Conservation (phyloP, 2,113 vertebrate genomes). For the Aegithalos caudatus region DNA sequence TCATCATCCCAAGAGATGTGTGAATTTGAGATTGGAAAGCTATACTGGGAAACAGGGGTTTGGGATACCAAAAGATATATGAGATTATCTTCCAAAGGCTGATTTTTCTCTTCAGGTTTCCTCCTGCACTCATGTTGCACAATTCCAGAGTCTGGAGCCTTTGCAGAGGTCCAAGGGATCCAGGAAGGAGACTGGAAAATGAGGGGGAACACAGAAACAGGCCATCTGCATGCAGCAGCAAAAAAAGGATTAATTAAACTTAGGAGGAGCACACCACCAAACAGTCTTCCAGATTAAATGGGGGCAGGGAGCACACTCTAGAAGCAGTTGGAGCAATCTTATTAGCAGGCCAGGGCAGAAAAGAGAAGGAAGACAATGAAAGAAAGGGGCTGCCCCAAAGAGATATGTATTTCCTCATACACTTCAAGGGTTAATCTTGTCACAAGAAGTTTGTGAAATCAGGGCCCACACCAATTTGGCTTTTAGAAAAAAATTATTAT, state of each 20-base stretch:
- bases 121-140: not conserved
- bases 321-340: not conserved
- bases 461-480: slow-evolving; percentile 6
- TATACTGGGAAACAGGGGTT: not conserved
- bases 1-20: not conserved
- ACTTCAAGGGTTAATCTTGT: not conserved
- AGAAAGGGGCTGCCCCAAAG: not conserved
- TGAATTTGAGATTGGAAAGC: not conserved
- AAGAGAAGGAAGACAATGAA: not conserved
- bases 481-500: slow-evolving; percentile 55
- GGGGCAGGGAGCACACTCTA: not conserved
- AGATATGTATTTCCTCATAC: not conserved
- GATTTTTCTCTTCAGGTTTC: not conserved
- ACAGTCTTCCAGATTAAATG: not conserved
- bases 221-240: not conserved
- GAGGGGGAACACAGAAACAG: not conserved
- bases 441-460: not conserved
- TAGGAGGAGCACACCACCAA: not conserved
- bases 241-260: not conserved
- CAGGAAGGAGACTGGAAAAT: not conserved
- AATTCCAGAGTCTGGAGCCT: not conserved
- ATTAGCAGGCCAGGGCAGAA: not conserved
- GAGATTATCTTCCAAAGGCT: not conserved
- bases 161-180: not conserved
- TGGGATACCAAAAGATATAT: not conserved